Evolutionary conservation across 37 sponge, comb jelly and placozoan species (phyloP).

Genomic region (Beroe ovata): DNA sequence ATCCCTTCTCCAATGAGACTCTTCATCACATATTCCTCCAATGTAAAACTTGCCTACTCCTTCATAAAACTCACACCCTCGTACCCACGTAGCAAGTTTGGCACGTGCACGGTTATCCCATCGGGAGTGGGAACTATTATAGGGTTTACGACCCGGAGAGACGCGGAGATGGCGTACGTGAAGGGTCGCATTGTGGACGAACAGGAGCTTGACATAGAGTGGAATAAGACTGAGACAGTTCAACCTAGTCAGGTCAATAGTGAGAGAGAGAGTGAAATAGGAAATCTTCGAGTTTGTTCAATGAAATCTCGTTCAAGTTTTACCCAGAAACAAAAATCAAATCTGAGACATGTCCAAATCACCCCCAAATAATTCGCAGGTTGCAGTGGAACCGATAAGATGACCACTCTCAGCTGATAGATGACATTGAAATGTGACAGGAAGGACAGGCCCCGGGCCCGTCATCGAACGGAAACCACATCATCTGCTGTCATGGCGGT

Average conservation of each 20-base stretch:
- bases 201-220: slow-evolving; percentile 61
- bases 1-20: too few relatives aligned
- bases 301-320: too few relatives aligned
- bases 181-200: slow-evolving; percentile 58
- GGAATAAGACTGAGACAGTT: slow-evolving; percentile 32
- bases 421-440: too few relatives aligned
- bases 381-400: background rate
- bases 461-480: too few relatives aligned
- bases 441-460: too few relatives aligned
- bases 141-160: slow-evolving; percentile 15
- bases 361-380: too few relatives aligned
- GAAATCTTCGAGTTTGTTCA: background rate
- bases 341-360: too few relatives aligned
- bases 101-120: slow-evolving; percentile 47
- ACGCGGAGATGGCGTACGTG: slow-evolving; percentile 61
- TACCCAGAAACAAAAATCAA: too few relatives aligned
- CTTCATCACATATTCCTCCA: too few relatives aligned
- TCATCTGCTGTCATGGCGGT: too few relatives aligned
- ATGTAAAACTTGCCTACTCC: too few relatives aligned
- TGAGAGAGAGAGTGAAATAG: slow-evolving; percentile 1
- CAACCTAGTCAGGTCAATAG: background rate
- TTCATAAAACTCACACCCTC: too few relatives aligned
- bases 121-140: slow-evolving; percentile 43
- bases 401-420: background rate
- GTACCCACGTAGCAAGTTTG: slow-evolving; percentile 65